phyloP scores from a whole-genome alignment of 2,797 vertebrate genomes.

The Leptodactylus fallax region DNA sequence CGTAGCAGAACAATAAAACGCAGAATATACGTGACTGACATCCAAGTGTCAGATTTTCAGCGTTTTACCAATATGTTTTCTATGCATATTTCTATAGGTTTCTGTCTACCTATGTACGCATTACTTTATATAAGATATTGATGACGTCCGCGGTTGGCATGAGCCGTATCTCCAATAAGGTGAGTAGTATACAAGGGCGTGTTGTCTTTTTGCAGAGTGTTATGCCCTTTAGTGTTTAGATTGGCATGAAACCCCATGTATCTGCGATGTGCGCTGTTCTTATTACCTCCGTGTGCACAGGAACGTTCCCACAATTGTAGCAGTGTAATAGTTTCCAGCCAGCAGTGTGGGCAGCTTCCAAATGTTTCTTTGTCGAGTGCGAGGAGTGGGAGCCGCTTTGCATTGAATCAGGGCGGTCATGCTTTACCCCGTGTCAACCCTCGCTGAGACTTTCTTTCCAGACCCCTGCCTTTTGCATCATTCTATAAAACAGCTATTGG shows the following conservation, averaged over 20 bases:
- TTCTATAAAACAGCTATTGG: conserved; percentile 17
- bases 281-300: conserved; percentile 14
- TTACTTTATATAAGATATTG: too few relatives aligned
- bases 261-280: conserved; percentile 16
- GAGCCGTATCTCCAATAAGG: neutral
- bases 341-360: conserved; percentile 62
- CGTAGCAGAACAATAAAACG: too few relatives aligned
- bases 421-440: conserved; percentile 41
- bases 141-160: neutral
- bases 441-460: conserved; percentile 55
- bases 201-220: neutral
- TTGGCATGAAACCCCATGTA: conserved; percentile 22
- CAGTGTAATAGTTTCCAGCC: conserved; percentile 58
- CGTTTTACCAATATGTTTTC: too few relatives aligned
- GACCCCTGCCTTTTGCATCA: conserved; percentile 39
- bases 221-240: conserved; percentile 29
- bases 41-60: too few relatives aligned
- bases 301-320: conserved; percentile 45
- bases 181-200: neutral
- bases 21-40: too few relatives aligned
- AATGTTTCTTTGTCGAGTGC: conserved; percentile 53
- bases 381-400: conserved; percentile 46
- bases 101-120: too few relatives aligned
- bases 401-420: conserved; percentile 44
- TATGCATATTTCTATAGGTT: too few relatives aligned